Base-by-base conservation (phyloP, 2,113 vertebrate genomes). In the Alosa alosa region DNA sequence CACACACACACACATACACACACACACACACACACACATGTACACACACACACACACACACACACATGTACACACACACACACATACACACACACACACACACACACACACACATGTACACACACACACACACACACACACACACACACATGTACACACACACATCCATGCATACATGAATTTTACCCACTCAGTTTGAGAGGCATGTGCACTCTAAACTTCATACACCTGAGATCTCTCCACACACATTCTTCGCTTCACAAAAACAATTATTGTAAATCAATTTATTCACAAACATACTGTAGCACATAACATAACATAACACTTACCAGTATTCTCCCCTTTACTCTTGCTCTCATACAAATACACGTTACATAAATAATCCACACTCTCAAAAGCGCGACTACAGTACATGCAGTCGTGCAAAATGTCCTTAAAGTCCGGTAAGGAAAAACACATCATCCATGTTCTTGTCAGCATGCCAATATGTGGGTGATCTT, bases 1-100 rank as follows among this genome's bases (percentile, higher is more conserved):
- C 55, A 22, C 55, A 60, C 55, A 60, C 55, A 60, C 18, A 22
- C 55, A 60, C 55, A 5, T 11, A 57, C 15, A 18, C 13, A 57
- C 55, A 22, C 6, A 60, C 55, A 60, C 55, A 60, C 55, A 22
- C 2, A 60, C 55, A 60, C 55, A 60, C 55, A 36, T 15, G 2
- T 0, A 72, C 64, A 72, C 64, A 72, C 64, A 72, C 64, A 72
- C 87, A 86, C 0, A 72, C 64, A 72, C 64, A 72, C 64, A 72
- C 64, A 72, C 87, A 36, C 25, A 10, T 72, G 64, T 13, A 36
- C 64, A 68, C 60, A 68, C n/a, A 25, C 25, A 68, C 60, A 68
- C 60, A 68, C 25, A 25, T n/a, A 25, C 60, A 68, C n/a, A 6
- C 60, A 25, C 7, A 9, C 60, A 25, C 55, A 60, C 17, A 20